phyloP scores from a whole-genome alignment of 2,797 vertebrate species.

The Pampus argenteus region DNA sequence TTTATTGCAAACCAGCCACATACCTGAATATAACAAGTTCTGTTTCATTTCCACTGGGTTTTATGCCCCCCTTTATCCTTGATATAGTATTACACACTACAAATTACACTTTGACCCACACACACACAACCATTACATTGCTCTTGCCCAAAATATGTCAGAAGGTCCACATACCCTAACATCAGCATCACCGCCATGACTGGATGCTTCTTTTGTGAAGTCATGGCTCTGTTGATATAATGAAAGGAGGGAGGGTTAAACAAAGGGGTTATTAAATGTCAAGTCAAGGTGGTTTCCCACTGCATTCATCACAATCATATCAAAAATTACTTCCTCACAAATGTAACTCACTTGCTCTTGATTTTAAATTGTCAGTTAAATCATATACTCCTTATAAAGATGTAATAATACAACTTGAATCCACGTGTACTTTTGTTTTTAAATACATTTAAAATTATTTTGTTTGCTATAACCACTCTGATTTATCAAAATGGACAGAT shows the following conservation, averaged over 20 bases:
- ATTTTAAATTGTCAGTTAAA: neutral
- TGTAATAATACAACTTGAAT: neutral
- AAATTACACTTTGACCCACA: constrained; percentile 19
- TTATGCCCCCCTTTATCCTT: neutral
- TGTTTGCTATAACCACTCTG: neutral
- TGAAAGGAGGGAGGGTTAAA: constrained; percentile 60
- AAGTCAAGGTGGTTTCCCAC: constrained; percentile 51
- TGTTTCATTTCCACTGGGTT: neutral
- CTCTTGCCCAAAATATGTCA: constrained; percentile 39
- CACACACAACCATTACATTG: constrained; percentile 43
- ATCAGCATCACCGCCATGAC: constrained; percentile 72
- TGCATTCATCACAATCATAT: constrained; percentile 15
- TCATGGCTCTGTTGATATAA: constrained; percentile 82
- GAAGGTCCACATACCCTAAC: constrained; percentile 80
- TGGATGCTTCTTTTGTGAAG: constrained; percentile 80
- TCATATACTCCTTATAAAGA: neutral
- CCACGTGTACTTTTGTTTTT: neutral
- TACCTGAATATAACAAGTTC: neutral
- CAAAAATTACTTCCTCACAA: neutral
- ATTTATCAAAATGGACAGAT: neutral
- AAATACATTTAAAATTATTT: neutral
- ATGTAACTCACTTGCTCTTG: neutral
- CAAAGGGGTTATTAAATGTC: constrained; percentile 76
- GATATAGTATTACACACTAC: constrained; percentile 4
- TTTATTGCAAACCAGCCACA: neutral